These are phyloP conservation scores for Megaustenia siamemsis DNA, from an alignment of 2,888 invertebrate genomes.

Conservation along the genomic window DNA sequence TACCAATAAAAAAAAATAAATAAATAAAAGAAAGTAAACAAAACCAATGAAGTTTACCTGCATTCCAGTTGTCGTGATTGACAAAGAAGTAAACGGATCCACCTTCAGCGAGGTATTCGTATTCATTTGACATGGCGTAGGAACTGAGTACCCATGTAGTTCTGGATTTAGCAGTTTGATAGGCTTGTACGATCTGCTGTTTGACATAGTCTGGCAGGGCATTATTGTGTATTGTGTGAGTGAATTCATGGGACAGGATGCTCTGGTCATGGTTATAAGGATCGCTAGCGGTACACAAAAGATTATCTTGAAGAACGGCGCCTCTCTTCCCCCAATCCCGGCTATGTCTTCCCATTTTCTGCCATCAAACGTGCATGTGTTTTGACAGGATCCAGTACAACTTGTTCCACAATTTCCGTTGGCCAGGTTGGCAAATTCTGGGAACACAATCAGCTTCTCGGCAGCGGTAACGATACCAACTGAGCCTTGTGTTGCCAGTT, in stretches of 20 bases:
- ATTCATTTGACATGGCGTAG: slow-evolving; percentile 36
- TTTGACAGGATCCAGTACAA: slow-evolving; percentile 60
- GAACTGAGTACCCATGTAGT: slow-evolving; percentile 23
- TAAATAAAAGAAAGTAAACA: too few species aligned
- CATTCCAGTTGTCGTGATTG: background rate
- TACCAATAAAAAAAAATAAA: too few species aligned
- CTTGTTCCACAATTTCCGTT: slow-evolving; percentile 31
- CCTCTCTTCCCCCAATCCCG: slow-evolving; percentile 63
- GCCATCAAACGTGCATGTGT: slow-evolving; percentile 69
- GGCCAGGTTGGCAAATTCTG: slow-evolving; percentile 10
- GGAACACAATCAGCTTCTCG: slow-evolving; percentile 41
- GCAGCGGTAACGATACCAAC: slow-evolving; percentile 39
- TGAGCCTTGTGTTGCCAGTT: background rate
- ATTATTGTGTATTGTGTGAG: slow-evolving; percentile 58
- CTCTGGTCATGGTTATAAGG: slow-evolving; percentile 63
- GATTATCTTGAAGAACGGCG: slow-evolving; percentile 64
- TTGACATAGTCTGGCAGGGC: background rate
- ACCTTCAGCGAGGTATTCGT: slow-evolving; percentile 44
- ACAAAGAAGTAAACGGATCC: slow-evolving; percentile 46
- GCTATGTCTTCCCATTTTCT: slow-evolving; percentile 65
- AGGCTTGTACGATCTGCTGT: background rate
- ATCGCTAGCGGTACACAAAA: slow-evolving; percentile 64
- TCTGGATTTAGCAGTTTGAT: background rate
- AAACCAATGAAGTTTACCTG: slow-evolving; percentile 18
- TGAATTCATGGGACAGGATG: slow-evolving; percentile 66